phyloP scores from a whole-genome alignment of 2,113 vertebrate species.

The Corythornis vintsioides region DNA sequence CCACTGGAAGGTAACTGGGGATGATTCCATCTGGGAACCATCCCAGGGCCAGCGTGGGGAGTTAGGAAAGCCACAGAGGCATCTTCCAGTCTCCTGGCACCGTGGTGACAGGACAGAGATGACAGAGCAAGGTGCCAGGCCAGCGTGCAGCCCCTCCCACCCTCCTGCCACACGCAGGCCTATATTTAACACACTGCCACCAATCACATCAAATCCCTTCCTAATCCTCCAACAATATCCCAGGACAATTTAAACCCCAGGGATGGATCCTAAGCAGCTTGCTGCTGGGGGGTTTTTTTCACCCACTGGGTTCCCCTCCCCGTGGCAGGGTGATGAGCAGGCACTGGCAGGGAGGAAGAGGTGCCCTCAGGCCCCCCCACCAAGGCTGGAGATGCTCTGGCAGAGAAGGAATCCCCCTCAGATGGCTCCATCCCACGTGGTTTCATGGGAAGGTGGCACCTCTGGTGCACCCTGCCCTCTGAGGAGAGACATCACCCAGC shows the following conservation, averaged over 20 bases:
- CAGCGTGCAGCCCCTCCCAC: background rate
- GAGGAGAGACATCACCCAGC: background rate
- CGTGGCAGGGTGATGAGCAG: background rate
- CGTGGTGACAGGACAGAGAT: background rate
- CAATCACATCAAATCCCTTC: constrained; percentile 54
- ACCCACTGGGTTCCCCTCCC: background rate
- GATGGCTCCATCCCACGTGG: background rate
- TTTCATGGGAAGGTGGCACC: background rate
- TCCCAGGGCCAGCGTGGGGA: background rate
- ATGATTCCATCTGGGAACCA: background rate
- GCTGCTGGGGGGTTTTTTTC: background rate
- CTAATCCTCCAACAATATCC: constrained; percentile 46
- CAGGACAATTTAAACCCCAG: constrained; percentile 49
- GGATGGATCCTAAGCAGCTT: constrained; percentile 58
- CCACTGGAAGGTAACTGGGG: background rate
- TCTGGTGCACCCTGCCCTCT: background rate
- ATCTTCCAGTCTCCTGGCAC: background rate
- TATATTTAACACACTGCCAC: constrained; percentile 57
- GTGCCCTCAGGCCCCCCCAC: rapidly evolving
- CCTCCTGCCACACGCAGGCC: constrained; percentile 4
- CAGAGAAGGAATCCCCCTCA: background rate
- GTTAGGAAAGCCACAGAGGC: background rate
- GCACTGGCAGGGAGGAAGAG: background rate
- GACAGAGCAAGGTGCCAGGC: constrained; percentile 13
- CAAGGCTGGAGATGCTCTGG: background rate